phyloP scores from a whole-genome alignment of 2,888 invertebrate genomes.

The Nemoura dubitans region DNA sequence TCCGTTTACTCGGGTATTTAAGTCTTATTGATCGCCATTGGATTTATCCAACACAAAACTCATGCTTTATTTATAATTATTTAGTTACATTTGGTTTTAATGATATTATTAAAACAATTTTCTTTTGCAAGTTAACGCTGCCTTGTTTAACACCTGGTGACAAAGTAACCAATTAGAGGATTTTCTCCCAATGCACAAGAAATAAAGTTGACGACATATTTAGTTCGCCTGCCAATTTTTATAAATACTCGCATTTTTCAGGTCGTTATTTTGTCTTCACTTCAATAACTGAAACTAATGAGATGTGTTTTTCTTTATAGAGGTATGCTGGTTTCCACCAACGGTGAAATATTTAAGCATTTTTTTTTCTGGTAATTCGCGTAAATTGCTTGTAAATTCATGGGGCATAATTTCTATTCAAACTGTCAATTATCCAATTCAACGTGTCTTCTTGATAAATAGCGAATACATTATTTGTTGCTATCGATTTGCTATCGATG shows the following conservation, averaged over 20 bases:
- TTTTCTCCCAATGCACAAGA: not conserved
- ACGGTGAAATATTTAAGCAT: too few relatives aligned
- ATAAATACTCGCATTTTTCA: not conserved
- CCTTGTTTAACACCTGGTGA: not conserved
- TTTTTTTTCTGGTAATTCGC: not conserved
- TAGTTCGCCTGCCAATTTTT: not conserved
- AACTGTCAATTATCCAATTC: not conserved
- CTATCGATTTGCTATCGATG: too few relatives aligned
- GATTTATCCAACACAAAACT: too few relatives aligned
- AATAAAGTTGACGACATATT: not conserved
- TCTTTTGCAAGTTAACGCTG: too few relatives aligned
- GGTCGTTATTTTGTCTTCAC: constrained; percentile 26
- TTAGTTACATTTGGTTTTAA: too few relatives aligned
- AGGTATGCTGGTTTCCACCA: not conserved
- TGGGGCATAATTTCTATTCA: not conserved
- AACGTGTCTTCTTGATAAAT: not conserved
- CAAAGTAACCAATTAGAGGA: not conserved
- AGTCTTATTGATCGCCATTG: too few relatives aligned
- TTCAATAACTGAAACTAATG: not conserved
- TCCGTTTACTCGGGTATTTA: too few relatives aligned
- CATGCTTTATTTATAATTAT: too few relatives aligned
- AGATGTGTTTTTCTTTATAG: not conserved
- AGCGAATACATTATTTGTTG: too few relatives aligned
- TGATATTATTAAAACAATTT: too few relatives aligned
- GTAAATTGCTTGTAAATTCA: not conserved